phyloP scores from a whole-genome alignment of 2,113 vertebrate genomes.

The Chelonoidis abingdonii region DNA sequence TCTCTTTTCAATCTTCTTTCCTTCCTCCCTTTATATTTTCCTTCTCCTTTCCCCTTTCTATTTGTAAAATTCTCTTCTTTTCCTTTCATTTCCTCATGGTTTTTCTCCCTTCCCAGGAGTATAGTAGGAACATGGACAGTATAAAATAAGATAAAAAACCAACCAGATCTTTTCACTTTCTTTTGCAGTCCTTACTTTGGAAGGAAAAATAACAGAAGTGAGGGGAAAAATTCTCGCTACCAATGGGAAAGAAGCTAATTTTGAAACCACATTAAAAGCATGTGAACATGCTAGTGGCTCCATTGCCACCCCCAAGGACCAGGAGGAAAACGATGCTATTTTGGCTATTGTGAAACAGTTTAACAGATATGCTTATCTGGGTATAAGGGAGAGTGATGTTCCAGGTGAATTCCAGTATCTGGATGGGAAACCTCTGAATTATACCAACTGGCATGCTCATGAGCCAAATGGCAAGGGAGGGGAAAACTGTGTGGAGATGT shows the following conservation, averaged over 20 bases:
- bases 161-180: neutral
- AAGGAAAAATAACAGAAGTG: slow-evolving; percentile 7
- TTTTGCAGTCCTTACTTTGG: slow-evolving; percentile 36
- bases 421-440: slow-evolving; percentile 60
- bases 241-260: neutral
- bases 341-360: slow-evolving; percentile 34
- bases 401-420: slow-evolving; percentile 27
- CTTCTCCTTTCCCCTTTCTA: neutral
- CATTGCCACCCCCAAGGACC: slow-evolving; percentile 35
- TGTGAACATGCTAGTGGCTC: slow-evolving; percentile 33
- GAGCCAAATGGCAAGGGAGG: slow-evolving; percentile 61
- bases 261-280: neutral
- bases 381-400: slow-evolving; percentile 39
- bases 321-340: slow-evolving; percentile 31
- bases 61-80: neutral
- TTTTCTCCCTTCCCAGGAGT: neutral
- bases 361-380: slow-evolving; percentile 53
- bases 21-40: neutral
- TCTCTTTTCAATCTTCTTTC: neutral
- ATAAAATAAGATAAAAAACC: neutral
- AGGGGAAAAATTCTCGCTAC: slow-evolving; percentile 46
- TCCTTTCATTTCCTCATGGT: neutral
- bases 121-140: neutral
- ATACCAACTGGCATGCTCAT: slow-evolving; percentile 65
- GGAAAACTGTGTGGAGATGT: slow-evolving; percentile 74